Evolutionary conservation across 2,888 invertebrate species (phyloP), one percentile per base, ranked within the genome.

Genomic region (Callyntrura guangdongensis): DNA sequence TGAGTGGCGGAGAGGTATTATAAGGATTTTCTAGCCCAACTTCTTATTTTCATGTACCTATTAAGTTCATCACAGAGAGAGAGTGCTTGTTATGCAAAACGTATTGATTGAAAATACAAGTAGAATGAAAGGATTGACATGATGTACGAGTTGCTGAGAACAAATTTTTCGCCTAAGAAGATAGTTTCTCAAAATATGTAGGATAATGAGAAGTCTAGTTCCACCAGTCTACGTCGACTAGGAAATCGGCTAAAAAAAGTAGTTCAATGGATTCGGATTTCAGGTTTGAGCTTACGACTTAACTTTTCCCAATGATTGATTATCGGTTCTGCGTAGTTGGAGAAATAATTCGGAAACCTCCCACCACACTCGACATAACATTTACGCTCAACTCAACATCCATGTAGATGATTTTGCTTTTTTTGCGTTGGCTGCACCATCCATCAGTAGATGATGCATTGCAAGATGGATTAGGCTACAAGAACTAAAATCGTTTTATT

Each of bases 221-320:
- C 11, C 53, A 53, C 12, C 14, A 64, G 77, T 56, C 56, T 84
- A 83, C 53, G 14, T 59, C 79, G 27, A 91, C 88, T 85, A 69
- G 59, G 88, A n/a, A 36, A 69, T 69, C 27, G 36, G 69, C 69
- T 69, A 36, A 36, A 69, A 36, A 84, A 88, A 91, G 79, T 87
- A 72, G 88, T 67, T 81, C 91, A 84, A 84, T 69, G 85, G 88
- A 88, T 88, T 88, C 85, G 47, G 77, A 83, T 85, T 88, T 88
- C 85, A 27, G 77, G 77, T 85, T 91, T 53, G 67, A 79, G 83
- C 72, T 69, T 88, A 69, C 69, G 36, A 82, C 85, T 87, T 67
- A 91, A 86, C 81, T 81, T 86, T 84, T 86, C 83, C 59, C 27
- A 91, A 86, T 91, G 91, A 91, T 91, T 91, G 91, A 91, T 91